phyloP scores from a whole-genome alignment of 2,888 invertebrate species.

The Drepana falcataria region DNA sequence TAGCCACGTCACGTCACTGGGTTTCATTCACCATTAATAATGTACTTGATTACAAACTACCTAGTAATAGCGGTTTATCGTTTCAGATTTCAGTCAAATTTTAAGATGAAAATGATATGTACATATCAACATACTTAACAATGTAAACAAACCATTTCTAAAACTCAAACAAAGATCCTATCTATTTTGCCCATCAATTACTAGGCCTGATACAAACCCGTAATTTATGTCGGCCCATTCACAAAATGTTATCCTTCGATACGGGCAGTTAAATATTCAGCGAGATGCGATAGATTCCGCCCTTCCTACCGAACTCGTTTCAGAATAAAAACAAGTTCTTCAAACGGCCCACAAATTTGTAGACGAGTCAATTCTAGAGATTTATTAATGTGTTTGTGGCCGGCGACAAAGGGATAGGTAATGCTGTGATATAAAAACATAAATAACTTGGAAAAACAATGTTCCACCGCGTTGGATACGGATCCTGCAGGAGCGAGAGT shows the following conservation, averaged over 20 bases:
- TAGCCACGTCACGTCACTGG: too few relatives aligned
- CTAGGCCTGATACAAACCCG: neutral
- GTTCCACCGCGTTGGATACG: conserved; percentile 23
- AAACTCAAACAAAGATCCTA: neutral
- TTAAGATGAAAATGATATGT: too few relatives aligned
- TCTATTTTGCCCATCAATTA: neutral
- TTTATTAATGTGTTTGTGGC: conserved; percentile 56
- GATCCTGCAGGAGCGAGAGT: conserved; percentile 19
- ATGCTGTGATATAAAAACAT: conserved; percentile 37
- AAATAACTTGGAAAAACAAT: conserved; percentile 41
- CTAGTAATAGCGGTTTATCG: too few relatives aligned
- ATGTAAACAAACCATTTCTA: neutral
- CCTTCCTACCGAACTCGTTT: conserved; percentile 2
- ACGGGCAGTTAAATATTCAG: neutral
- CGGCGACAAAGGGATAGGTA: conserved; percentile 18
- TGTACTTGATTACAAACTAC: too few relatives aligned
- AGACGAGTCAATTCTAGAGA: conserved; percentile 40
- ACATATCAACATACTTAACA: too few relatives aligned
- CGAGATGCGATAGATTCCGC: neutral
- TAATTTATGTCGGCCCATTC: neutral
- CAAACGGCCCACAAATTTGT: conserved; percentile 21
- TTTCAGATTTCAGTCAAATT: too few relatives aligned
- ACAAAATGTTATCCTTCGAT: neutral
- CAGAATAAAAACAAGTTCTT: conserved; percentile 34
- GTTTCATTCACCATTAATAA: too few relatives aligned